phyloP scores from a whole-genome alignment of 2,797 vertebrate species.

The Discoglossus pictus region DNA sequence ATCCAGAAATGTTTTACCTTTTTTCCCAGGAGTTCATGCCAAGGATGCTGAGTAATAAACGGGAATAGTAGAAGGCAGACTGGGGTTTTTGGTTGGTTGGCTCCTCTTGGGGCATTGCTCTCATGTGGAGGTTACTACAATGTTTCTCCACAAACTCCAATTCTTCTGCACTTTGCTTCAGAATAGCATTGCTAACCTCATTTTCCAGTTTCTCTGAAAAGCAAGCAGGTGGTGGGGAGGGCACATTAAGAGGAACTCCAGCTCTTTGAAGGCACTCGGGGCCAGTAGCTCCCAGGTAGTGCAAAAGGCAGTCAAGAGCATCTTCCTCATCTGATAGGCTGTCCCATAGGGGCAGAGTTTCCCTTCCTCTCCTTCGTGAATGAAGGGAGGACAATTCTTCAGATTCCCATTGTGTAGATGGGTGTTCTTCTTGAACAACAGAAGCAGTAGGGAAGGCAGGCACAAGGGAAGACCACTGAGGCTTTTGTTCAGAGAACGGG shows the following conservation, averaged over 20 bases:
- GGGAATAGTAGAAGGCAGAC: slow-evolving; percentile 96
- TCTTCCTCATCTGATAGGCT: slow-evolving; percentile 89
- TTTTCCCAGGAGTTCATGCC: slow-evolving; percentile 99
- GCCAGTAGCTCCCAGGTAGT: slow-evolving; percentile 93
- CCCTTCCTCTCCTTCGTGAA: slow-evolving; percentile 85
- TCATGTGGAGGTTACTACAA: slow-evolving; percentile 90
- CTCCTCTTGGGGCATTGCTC: slow-evolving; percentile 85
- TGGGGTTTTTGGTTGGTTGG: slow-evolving; percentile 86
- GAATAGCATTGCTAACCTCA: slow-evolving; percentile 94
- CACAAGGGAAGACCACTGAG: slow-evolving; percentile 67
- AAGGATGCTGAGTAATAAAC: slow-evolving; percentile 93
- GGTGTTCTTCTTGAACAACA: slow-evolving; percentile 65
- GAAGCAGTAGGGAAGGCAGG: slow-evolving; percentile 66
- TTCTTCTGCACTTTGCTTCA: slow-evolving; percentile 93
- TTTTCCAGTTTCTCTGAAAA: slow-evolving; percentile 98
- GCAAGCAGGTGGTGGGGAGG: slow-evolving; percentile 87
- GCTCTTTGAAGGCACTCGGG: slow-evolving; percentile 96
- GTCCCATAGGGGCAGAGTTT: slow-evolving; percentile 90
- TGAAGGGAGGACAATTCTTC: slow-evolving; percentile 73
- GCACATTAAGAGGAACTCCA: slow-evolving; percentile 91
- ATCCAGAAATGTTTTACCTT: slow-evolving; percentile 74
- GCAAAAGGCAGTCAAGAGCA: slow-evolving; percentile 91
- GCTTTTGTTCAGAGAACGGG: slow-evolving; percentile 68
- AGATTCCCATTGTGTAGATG: slow-evolving; percentile 61
- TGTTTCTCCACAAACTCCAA: slow-evolving; percentile 87